A percentile compares a stretch with the other conserved stretches of the same genome.
These are phyloP conservation scores for Melanotaenia pygmaea DNA, from an alignment of 2,797 vertebrate genomes.

Conservation along the genomic window DNA sequence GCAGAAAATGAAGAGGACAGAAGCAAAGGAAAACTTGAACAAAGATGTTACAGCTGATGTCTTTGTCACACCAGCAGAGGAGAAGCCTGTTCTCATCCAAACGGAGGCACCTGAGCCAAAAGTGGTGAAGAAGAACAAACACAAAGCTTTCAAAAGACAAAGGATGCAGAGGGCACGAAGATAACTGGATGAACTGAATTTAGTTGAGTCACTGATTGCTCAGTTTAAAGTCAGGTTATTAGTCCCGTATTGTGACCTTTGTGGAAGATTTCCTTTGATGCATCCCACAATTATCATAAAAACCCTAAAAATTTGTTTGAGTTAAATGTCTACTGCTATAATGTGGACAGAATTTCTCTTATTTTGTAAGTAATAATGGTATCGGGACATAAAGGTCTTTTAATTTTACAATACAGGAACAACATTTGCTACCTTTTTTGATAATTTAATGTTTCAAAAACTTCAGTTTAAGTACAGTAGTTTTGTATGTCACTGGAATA, in stretches of 20 bases:
- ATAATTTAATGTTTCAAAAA: conserved; percentile 10
- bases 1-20: conserved; percentile 85
- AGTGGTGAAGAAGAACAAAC: conserved; percentile 82
- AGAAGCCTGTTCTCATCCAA: conserved; percentile 86
- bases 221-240: background rate
- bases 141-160: conserved; percentile 88
- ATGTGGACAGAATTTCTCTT: conserved; percentile 14
- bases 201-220: background rate
- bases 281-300: background rate
- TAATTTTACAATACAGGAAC: background rate
- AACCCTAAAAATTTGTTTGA: background rate
- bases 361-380: conserved; percentile 1
- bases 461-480: background rate
- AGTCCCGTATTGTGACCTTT: background rate
- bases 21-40: conserved; percentile 75
- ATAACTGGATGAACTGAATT: conserved; percentile 47
- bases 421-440: conserved; percentile 13
- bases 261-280: background rate
- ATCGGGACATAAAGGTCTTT: background rate
- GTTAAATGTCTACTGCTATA: background rate
- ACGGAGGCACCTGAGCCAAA: conserved; percentile 83
- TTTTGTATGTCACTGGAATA: conserved; percentile 56
- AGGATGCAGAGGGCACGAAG: conserved; percentile 78
- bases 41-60: conserved; percentile 90
- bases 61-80: conserved; percentile 86